Conservation (phyloP, 2,113 vertebrate genomes). For the Calidris pugnax region DNA sequence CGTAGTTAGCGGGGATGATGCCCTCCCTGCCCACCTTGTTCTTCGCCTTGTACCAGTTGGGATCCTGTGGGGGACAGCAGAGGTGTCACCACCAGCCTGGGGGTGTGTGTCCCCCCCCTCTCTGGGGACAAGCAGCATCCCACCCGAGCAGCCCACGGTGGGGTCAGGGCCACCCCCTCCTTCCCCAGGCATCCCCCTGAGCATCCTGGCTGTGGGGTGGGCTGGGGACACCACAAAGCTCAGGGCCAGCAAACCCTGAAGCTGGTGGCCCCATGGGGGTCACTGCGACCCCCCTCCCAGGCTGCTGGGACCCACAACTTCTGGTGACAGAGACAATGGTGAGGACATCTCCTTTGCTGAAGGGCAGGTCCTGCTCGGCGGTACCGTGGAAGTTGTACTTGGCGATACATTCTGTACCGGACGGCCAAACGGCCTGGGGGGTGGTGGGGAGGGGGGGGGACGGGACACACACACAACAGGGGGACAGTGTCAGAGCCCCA, state of each 20-base stretch:
- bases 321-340: constrained; percentile 90
- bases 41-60: constrained; percentile 98
- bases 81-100: accelerated
- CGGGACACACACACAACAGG: no score
- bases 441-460: no score
- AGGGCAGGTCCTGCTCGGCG: constrained; percentile 91
- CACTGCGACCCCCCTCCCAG: accelerated
- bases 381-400: constrained; percentile 95
- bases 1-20: constrained; percentile 95
- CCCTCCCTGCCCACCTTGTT: constrained; percentile 90
- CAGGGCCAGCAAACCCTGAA: accelerated
- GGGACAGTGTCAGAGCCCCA: accelerated
- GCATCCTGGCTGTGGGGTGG: neutral
- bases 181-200: neutral
- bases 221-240: neutral
- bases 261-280: neutral
- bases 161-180: neutral
- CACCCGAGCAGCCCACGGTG: accelerated
- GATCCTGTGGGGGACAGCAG: constrained; percentile 77
- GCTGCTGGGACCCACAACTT: accelerated
- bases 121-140: accelerated
- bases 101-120: no score
- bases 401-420: constrained; percentile 95
- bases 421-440: constrained; percentile 82
- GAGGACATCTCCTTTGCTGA: constrained; percentile 94